Percentiles rank a stretch among this genome's conserved stretches.
phyloP scores from a whole-genome alignment of 2,113 vertebrate genomes.

The Apteryx mantelli region DNA sequence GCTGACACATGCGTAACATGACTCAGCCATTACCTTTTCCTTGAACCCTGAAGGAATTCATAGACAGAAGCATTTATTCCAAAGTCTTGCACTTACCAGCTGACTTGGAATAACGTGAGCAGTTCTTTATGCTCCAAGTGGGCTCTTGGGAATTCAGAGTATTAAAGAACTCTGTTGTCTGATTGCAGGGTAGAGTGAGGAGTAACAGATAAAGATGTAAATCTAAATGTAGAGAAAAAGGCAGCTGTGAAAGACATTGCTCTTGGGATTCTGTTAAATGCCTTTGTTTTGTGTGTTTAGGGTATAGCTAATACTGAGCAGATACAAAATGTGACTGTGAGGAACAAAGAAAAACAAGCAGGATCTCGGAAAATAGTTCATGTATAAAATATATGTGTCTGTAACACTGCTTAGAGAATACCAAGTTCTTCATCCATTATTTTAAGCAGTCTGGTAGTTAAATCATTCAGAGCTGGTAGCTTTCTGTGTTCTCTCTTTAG shows the following conservation, averaged over 20 bases:
- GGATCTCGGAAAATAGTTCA: background rate
- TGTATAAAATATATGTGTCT: background rate
- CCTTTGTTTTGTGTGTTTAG: background rate
- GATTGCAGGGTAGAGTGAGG: background rate
- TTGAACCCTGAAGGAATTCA: background rate
- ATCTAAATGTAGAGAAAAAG: background rate
- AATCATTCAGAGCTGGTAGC: background rate
- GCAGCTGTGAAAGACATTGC: background rate
- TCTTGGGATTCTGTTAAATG: background rate
- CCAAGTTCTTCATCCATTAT: background rate
- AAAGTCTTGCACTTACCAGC: background rate
- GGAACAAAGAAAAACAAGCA: background rate
- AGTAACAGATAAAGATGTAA: background rate
- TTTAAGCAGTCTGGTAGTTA: background rate
- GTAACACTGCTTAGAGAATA: background rate
- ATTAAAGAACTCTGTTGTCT: background rate
- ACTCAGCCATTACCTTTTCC: background rate
- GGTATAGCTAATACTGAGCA: background rate
- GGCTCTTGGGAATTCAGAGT: background rate
- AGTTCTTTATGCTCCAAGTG: background rate
- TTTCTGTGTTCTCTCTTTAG: background rate
- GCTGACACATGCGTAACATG: background rate
- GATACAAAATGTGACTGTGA: background rate
- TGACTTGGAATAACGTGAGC: background rate
- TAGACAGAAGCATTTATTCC: background rate